Evolutionary conservation across 2,797 vertebrate genomes (phyloP).

Genomic region (Cetoscarus ocellatus): DNA sequence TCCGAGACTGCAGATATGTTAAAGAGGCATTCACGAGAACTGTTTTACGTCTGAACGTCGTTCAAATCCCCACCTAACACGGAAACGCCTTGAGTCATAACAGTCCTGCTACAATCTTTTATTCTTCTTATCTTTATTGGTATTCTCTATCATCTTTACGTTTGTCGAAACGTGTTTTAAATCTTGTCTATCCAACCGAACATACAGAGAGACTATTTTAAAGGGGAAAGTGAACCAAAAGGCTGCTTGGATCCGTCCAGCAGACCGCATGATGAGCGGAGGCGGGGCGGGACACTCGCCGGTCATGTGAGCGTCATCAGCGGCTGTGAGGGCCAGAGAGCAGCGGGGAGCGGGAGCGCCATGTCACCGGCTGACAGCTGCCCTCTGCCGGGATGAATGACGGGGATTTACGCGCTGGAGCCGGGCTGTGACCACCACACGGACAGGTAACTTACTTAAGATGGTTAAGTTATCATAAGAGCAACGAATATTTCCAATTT

Average conservation of each 20-base stretch:
- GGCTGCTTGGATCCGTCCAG: background rate
- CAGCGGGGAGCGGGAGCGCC: slow-evolving; percentile 40
- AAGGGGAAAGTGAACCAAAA: background rate
- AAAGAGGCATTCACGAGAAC: too few species aligned
- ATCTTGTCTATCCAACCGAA: background rate
- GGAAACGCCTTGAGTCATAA: too few species aligned
- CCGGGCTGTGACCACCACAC: background rate
- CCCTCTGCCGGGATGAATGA: background rate
- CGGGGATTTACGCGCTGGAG: background rate
- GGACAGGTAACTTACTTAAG: slow-evolving; percentile 17
- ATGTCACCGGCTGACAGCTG: slow-evolving; percentile 28
- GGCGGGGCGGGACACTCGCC: slow-evolving; percentile 50
- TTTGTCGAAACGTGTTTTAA: background rate
- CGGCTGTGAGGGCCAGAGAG: slow-evolving; percentile 22
- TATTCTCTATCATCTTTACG: background rate
- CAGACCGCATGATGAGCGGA: slow-evolving; percentile 43
- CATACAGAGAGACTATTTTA: background rate
- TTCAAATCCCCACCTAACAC: too few species aligned
- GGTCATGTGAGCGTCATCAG: slow-evolving; percentile 79
- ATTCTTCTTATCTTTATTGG: too few species aligned
- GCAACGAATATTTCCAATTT: background rate
- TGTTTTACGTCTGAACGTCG: too few species aligned
- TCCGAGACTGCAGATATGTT: too few species aligned
- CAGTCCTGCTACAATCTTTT: too few species aligned
- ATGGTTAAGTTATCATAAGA: accelerated